Base-by-base conservation (phyloP, 2,113 vertebrate genomes). In the Paedocypris sp. region DNA sequence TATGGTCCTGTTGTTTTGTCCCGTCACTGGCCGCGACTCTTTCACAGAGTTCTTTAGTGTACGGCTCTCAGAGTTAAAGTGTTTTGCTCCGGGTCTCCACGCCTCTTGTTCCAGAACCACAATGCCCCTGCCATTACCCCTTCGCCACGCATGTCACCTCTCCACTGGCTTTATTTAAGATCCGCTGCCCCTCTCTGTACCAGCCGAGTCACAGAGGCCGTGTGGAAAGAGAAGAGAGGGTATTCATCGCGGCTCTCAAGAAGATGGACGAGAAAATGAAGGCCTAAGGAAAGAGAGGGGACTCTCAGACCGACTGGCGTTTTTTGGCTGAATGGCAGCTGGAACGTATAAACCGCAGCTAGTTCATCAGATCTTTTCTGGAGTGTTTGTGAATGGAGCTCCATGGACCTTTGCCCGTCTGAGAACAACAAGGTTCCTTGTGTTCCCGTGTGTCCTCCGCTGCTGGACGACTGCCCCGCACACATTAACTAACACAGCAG, bases 121-220 rank as follows among this genome's bases (percentile, higher is more conserved):
- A 80, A 81, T 80, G 78, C 76, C 71, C 71, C 79, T 80, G 79
- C 80, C 79, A 79, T 77, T 69, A 53, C 77, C 68, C 59, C 72
- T 59, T 72, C 26, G 73, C 72, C 75, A 81, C 79, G 80, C 72
- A 78, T 82, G 80, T 82, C 79, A 75, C 72, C 64, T 62, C 66
- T 72, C 64, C 58, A 71, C 68, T 50, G 71, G 36, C 43, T 75
- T 80, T 76, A 78, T 80, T 77, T 81, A 82, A 71, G 70, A 73
- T 76, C 75, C 16, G 26, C 23, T 51, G 50, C 47, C 48, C 49
- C 45, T 20, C 29, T 35, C 54, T 38, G 23, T 15, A 7, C 18
- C 48, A 58, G 60, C 53, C 32, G 26, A 50, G 64, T n/a, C 57
- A 72, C 35, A 42, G 31, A n/a, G n/a, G n/a, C n/a, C n/a, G 54